Evolutionary conservation across 2,113 vertebrate genomes (phyloP).

Genomic region (Tenrec ecaudatus): DNA sequence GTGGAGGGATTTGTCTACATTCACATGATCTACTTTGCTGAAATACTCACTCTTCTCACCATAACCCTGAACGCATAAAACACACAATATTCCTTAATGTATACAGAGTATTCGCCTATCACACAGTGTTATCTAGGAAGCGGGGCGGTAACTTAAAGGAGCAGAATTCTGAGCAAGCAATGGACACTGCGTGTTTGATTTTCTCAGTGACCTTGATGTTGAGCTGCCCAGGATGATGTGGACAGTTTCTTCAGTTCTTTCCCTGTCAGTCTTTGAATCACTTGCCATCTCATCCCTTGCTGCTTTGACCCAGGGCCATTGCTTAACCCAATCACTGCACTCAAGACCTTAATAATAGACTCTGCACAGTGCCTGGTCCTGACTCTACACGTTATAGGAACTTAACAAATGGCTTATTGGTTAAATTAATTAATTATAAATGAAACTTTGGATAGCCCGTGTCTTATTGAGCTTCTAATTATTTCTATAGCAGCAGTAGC

Average conservation of each 20-base stretch:
- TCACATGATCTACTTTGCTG: background rate
- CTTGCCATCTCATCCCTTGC: constrained; percentile 11
- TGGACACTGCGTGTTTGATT: constrained; percentile 23
- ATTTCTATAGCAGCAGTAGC: constrained; percentile 56
- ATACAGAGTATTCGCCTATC: constrained; percentile 19
- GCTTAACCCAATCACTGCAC: constrained; percentile 52
- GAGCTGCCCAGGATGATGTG: background rate
- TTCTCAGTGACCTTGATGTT: constrained; percentile 45
- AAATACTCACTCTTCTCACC: background rate
- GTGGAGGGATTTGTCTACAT: background rate
- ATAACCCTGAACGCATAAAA: background rate
- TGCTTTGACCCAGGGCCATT: constrained; percentile 40
- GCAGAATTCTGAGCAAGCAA: constrained; percentile 50
- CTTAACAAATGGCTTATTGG: constrained; percentile 64
- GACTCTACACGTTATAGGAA: constrained; percentile 32
- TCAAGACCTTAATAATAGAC: constrained; percentile 16
- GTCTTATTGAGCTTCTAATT: constrained; percentile 57
- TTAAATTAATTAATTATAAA: constrained; percentile 74
- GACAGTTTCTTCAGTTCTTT: constrained; percentile 27
- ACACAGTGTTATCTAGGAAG: constrained; percentile 3
- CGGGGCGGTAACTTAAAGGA: background rate
- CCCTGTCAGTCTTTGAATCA: background rate
- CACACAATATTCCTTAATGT: background rate
- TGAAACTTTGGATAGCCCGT: constrained; percentile 50
- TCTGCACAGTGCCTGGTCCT: constrained; percentile 42